Evolutionary conservation across 1,140 invertebrate species (phyloP), one percentile per base, ranked within the genome.

Genomic region (Sycophila sp.): DNA sequence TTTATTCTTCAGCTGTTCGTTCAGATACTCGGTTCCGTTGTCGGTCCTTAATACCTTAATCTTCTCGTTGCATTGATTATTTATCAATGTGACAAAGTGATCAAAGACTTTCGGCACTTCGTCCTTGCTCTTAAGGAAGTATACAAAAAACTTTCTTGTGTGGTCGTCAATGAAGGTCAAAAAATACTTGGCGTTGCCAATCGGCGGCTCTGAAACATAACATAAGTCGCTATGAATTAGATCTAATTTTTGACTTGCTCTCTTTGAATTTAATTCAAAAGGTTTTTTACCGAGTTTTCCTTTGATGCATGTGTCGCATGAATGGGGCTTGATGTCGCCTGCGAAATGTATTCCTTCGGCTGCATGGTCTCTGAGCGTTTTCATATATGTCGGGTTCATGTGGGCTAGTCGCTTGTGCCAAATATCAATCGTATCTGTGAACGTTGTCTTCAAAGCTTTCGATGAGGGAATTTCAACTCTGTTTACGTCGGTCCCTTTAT

Each of bases 21-120:
- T 81, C 32, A 73, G 67, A 55, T 77, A 84, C 67, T 85, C 81
- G 34, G 47, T 71, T 19, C 81, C 83, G 65, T 85, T 85, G 60
- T 85, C 83, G 19, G 70, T 74, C 73, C 79, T 66, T 3, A 83
- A 30, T 28, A 45, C 53, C 64, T 80, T 82, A 45, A 30, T 32
- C 30, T 64, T 17, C 56, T 72, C 7, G 72, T 70, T 24, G 63
- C 10, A 26, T n/a, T 26, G 84, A 55, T 13, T 17, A 83, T 70
- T 80, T 83, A 70, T 85, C 78, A 7, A 75, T 74, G 40, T 78
- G 60, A 77, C 77, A 58, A 83, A 85, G 53, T 80, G 58, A 73
- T 73, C 78, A 59, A 83, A 79, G 30, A 26, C 47, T 10, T 79
- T 19, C 38, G 76, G 75, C 5, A 80, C 79, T 64, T 83, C 56